A percentile compares a stretch with the other conserved stretches of the same genome.
phyloP scores from a whole-genome alignment of 2,113 vertebrate species.

The Stegastes partitus region DNA sequence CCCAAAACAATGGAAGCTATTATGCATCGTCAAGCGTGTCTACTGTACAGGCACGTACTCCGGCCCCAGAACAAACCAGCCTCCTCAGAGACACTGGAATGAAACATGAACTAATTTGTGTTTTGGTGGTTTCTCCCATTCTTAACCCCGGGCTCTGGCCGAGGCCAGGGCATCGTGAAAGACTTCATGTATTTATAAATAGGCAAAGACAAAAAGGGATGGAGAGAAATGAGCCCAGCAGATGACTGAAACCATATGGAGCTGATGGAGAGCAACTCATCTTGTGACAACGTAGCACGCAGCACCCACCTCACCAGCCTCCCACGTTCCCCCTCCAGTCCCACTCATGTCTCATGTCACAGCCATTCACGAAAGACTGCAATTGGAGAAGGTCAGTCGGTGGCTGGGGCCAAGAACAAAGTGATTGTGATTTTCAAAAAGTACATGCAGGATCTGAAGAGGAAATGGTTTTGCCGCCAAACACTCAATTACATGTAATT shows the following conservation, averaged over 20 bases:
- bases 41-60: conserved; percentile 36
- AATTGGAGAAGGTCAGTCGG: conserved; percentile 81
- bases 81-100: conserved; percentile 66
- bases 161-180: conserved; percentile 48
- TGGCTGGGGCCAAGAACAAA: conserved; percentile 80
- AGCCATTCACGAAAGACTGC: conserved; percentile 74
- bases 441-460: conserved; percentile 75
- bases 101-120: conserved; percentile 72
- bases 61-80: conserved; percentile 57
- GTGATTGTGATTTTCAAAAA: conserved; percentile 77
- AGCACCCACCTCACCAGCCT: conserved; percentile 23
- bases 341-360: conserved; percentile 75
- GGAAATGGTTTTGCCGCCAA: conserved; percentile 84
- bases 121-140: conserved; percentile 71
- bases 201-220: conserved; percentile 55
- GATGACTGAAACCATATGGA: conserved; percentile 80
- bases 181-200: conserved; percentile 72
- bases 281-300: conserved; percentile 71
- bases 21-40: conserved; percentile 56
- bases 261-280: conserved; percentile 68
- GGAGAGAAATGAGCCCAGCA: conserved; percentile 56
- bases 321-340: conserved; percentile 17
- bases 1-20: conserved; percentile 62
- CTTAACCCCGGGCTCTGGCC: conserved; percentile 62
- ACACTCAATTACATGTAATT: conserved; percentile 84